phyloP scores from a whole-genome alignment of 2,113 vertebrate species.

The Pygoscelis adeliae region DNA sequence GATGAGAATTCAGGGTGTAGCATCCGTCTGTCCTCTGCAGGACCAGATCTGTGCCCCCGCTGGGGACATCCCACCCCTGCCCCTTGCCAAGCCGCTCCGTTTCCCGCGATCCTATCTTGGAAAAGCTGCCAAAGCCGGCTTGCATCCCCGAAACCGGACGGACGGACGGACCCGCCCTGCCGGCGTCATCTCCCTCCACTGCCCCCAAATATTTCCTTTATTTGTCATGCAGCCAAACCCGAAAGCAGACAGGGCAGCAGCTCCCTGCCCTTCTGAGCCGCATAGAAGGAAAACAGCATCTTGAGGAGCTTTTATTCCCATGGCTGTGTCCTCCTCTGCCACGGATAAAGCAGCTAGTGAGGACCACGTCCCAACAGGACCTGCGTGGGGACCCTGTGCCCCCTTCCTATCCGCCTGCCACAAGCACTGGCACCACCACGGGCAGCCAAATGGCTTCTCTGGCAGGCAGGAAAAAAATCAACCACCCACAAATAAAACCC shows the following conservation, averaged over 20 bases:
- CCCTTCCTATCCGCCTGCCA: not conserved
- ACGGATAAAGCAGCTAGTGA: accelerated
- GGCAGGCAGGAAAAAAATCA: not conserved
- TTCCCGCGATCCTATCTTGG: not conserved
- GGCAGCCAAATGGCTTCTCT: not conserved
- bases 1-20: not conserved
- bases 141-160: not conserved
- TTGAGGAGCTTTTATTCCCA: not conserved
- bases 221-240: not conserved
- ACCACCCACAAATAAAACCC: not conserved
- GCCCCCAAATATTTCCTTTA: constrained; percentile 7
- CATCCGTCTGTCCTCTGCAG: not conserved
- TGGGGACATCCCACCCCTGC: constrained; percentile 42
- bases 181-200: not conserved
- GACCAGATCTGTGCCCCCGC: not conserved
- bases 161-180: not conserved
- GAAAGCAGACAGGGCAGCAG: not conserved
- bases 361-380: not conserved
- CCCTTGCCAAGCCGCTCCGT: not conserved
- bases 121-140: not conserved
- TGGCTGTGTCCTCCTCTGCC: not conserved
- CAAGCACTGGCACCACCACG: accelerated
- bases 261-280: not conserved
- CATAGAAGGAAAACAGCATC: not conserved
- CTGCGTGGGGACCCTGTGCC: not conserved